Conservation (phyloP, 1,140 invertebrate species). For the Cydia fagiglandana region DNA sequence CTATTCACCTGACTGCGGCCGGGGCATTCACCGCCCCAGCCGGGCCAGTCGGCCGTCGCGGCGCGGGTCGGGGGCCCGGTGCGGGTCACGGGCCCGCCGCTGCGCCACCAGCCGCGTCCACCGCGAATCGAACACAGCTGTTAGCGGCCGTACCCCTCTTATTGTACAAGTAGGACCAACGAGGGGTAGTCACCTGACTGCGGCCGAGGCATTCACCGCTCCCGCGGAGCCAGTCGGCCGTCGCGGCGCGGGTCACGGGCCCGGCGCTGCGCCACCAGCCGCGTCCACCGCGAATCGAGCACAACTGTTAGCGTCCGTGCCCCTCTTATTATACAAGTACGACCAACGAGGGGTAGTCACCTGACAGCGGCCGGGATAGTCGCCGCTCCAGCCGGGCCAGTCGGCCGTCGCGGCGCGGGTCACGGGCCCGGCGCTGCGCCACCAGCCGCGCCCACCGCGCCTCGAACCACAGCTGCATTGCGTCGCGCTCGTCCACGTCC, state of each 20-base stretch:
- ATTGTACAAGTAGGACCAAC: too few relatives aligned
- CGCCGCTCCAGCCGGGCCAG: slow-evolving; percentile 59
- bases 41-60: too few relatives aligned
- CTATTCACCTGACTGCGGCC: slow-evolving; percentile 41
- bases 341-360: background rate
- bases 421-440: slow-evolving; percentile 54
- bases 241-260: background rate
- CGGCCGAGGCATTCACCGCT: slow-evolving; percentile 58
- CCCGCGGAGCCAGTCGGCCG: slow-evolving; percentile 40
- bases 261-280: background rate
- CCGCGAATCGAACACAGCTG: background rate
- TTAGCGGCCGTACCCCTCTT: too few relatives aligned
- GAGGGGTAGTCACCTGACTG: slow-evolving; percentile 10
- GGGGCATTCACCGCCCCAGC: slow-evolving; percentile 56
- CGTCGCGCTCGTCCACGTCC: slow-evolving; percentile 61
- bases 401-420: slow-evolving; percentile 35
- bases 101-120: slow-evolving; percentile 45
- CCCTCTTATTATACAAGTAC: too few relatives aligned
- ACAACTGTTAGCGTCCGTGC: slow-evolving; percentile 62
- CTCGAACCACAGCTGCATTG: slow-evolving; percentile 72
- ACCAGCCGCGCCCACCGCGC: slow-evolving; percentile 66
- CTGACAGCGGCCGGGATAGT: slow-evolving; percentile 50
- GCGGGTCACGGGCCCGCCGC: too few relatives aligned
- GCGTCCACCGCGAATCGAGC: slow-evolving; percentile 30
- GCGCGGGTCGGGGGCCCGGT: too few relatives aligned